Percentiles rank a stretch among this genome's conserved stretches.
These are phyloP conservation scores for Porites australiensis DNA, from an alignment of 64 coral and sea anemone species.

Conservation along the genomic window DNA sequence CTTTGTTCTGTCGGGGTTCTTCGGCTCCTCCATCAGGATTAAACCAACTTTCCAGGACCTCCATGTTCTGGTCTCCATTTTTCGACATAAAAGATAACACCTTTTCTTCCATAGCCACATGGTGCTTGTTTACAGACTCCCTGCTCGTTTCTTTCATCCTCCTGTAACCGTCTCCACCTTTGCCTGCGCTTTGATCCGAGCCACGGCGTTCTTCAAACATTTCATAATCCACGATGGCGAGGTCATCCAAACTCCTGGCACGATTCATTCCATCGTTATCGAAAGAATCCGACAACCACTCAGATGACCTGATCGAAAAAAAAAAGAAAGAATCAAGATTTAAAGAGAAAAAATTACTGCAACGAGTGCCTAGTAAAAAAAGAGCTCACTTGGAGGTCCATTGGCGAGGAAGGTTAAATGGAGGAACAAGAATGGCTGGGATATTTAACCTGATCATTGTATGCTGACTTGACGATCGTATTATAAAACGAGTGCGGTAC, in stretches of 20 bases:
- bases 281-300: not conserved
- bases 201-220: slow-evolving; percentile 9
- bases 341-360: too few relatives aligned
- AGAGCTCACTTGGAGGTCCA: too few relatives aligned
- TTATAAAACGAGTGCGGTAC: too few relatives aligned
- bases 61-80: not conserved
- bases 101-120: not conserved
- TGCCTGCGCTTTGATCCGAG: not conserved
- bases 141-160: not conserved
- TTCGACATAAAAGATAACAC: not conserved
- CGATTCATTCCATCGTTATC: not conserved
- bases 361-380: too few relatives aligned
- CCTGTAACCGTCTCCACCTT: not conserved
- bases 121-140: not conserved
- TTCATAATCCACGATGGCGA: not conserved
- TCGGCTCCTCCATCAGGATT: not conserved
- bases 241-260: not conserved
- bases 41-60: not conserved
- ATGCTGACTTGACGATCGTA: too few relatives aligned
- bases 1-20: not conserved
- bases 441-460: too few relatives aligned
- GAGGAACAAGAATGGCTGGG: too few relatives aligned
- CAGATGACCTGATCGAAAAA: not conserved
- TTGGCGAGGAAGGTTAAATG: too few relatives aligned
- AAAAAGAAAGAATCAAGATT: too few relatives aligned